These are phyloP conservation scores for Caenorhabditis afra DNA, from an alignment of 2,888 invertebrate species.

Conservation along the genomic window DNA sequence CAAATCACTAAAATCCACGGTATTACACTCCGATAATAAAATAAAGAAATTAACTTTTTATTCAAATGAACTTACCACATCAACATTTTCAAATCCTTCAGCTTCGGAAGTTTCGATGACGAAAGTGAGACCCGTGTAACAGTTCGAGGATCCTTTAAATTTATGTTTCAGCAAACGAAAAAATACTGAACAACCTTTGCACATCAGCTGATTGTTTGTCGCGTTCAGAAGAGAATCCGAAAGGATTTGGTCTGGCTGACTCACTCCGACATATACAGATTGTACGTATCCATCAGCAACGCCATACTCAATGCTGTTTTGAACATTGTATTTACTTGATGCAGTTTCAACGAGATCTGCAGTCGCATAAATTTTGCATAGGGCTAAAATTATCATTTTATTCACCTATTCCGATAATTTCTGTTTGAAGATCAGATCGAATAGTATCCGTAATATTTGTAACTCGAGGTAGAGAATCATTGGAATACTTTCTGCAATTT, in stretches of 20 bases:
- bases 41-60: not conserved
- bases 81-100: conserved; percentile 33
- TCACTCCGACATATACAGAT: conserved; percentile 50
- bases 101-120: conserved; percentile 55
- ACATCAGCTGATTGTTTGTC: conserved; percentile 34
- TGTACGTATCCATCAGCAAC: conserved; percentile 23
- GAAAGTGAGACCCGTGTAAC: conserved; percentile 49
- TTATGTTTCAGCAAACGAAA: not conserved
- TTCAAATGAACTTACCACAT: conserved; percentile 23
- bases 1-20: too few species aligned
- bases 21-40: not conserved
- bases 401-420: conserved; percentile 51
- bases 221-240: conserved; percentile 14
- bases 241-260: conserved; percentile 18
- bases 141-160: conserved; percentile 30
- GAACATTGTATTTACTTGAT: conserved; percentile 10
- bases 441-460: conserved; percentile 9
- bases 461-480: not conserved
- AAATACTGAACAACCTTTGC: conserved; percentile 28
- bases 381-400: too few species aligned
- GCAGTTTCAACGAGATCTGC: conserved; percentile 42
- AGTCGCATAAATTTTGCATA: not conserved
- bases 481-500: conserved; percentile 17
- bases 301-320: conserved; percentile 35
- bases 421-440: conserved; percentile 34